Evolutionary conservation across 2,888 invertebrate species (phyloP).

Genomic region (Hermodice carunculata): DNA sequence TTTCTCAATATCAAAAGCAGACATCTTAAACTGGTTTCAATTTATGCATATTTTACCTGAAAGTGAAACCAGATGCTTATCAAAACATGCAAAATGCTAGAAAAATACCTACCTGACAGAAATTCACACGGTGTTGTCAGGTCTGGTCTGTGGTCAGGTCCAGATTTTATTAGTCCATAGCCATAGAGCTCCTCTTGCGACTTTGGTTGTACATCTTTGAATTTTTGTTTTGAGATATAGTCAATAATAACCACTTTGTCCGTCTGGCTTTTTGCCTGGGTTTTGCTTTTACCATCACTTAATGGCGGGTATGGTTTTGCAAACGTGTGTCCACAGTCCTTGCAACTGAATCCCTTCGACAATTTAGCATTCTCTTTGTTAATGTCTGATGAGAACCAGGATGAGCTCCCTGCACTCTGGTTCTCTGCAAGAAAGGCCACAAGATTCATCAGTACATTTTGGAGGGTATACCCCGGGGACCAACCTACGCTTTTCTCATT

Average conservation of each 20-base stretch:
- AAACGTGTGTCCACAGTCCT: conserved; percentile 56
- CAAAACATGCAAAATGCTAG: no score
- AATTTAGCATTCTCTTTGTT: conserved; percentile 44
- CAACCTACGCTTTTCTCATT: conserved; percentile 56
- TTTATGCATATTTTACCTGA: no score
- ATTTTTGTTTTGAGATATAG: conserved; percentile 54
- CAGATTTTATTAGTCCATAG: conserved; percentile 55
- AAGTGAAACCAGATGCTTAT: no score
- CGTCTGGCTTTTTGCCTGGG: conserved; percentile 7
- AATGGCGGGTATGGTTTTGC: conserved; percentile 52
- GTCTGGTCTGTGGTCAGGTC: conserved; percentile 50
- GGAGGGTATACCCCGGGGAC: conserved; percentile 60
- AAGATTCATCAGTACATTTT: conserved; percentile 58
- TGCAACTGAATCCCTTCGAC: conserved; percentile 50
- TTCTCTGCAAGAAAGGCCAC: conserved; percentile 57
- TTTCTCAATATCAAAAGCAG: no score
- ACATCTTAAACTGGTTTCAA: no score
- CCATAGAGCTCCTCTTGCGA: conserved; percentile 50
- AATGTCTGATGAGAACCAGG: background rate
- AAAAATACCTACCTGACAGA: no score
- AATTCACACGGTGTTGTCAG: conserved; percentile 60
- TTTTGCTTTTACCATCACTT: conserved; percentile 13
- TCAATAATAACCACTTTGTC: conserved; percentile 45
- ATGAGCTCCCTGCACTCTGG: background rate
- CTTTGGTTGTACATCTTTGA: conserved; percentile 44